Percentiles rank a stretch among this genome's conserved stretches.
Evolutionary conservation across 2,113 vertebrate species (phyloP).

Genomic region (Pangasianodon gigas): DNA sequence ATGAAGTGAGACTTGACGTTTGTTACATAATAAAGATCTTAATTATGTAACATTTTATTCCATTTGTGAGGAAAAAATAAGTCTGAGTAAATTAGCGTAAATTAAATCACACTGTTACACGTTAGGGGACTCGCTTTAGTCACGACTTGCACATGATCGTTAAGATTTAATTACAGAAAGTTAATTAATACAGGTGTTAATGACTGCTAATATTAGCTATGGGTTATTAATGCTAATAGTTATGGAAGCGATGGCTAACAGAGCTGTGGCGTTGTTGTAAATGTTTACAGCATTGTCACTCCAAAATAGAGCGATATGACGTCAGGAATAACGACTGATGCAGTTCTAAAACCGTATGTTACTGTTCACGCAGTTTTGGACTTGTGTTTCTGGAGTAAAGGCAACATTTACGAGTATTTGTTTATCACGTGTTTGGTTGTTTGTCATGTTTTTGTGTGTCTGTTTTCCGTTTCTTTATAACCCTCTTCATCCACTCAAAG

Average conservation of each 20-base stretch:
- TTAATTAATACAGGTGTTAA: not conserved
- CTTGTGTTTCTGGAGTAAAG: not conserved
- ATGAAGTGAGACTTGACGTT: not conserved
- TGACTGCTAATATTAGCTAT: not conserved
- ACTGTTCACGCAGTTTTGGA: too few species aligned
- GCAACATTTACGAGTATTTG: not conserved
- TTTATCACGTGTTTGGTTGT: not conserved
- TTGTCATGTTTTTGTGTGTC: not conserved
- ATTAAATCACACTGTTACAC: not conserved
- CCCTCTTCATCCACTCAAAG: not conserved
- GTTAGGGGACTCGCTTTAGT: not conserved
- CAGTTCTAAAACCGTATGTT: not conserved
- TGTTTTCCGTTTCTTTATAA: not conserved
- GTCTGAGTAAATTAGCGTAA: not conserved
- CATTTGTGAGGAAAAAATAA: not conserved
- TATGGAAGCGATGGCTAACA: not conserved
- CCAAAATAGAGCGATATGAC: not conserved
- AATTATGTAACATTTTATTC: not conserved
- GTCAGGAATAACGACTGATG: not conserved
- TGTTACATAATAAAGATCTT: conserved; percentile 7
- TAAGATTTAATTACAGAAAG: not conserved
- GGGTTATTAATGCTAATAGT: not conserved
- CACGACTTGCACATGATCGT: not conserved
- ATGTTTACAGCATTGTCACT: not conserved
- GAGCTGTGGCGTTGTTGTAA: not conserved